Conservation (phyloP, 2,888 invertebrate species). For the Hypercompe scribonia region DNA sequence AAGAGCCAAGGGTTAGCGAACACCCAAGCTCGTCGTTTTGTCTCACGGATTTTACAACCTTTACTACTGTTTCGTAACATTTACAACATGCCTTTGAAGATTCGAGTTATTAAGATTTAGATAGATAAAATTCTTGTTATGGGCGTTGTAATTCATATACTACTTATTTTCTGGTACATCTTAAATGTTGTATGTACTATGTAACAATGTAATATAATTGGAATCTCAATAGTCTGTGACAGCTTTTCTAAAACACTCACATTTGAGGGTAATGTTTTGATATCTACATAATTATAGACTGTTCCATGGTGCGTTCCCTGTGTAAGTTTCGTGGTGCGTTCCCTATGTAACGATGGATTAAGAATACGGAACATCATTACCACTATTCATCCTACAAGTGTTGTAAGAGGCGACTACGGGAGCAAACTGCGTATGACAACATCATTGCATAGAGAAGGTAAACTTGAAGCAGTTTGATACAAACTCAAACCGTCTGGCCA, state of each 20-base stretch:
- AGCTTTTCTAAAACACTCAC: background rate
- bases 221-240: background rate
- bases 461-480: too few species aligned
- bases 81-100: conserved; percentile 19
- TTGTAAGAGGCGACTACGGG: too few species aligned
- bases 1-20: conserved; percentile 55
- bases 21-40: conserved; percentile 24
- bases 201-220: background rate
- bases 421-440: too few species aligned
- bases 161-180: conserved; percentile 17
- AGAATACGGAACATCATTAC: too few species aligned
- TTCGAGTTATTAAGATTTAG: conserved; percentile 4
- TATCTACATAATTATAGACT: background rate
- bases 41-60: conserved; percentile 13
- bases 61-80: conserved; percentile 44
- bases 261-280: conserved; percentile 1
- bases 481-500: too few species aligned
- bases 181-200: background rate
- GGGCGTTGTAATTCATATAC: conserved; percentile 10
- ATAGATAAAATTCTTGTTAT: conserved; percentile 13
- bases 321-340: too few species aligned
- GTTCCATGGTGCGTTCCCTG: too few species aligned
- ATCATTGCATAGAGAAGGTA: too few species aligned
- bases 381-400: too few species aligned
- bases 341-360: too few species aligned